Conservation (phyloP, 2,113 vertebrate genomes). For the Barbus barbus region DNA sequence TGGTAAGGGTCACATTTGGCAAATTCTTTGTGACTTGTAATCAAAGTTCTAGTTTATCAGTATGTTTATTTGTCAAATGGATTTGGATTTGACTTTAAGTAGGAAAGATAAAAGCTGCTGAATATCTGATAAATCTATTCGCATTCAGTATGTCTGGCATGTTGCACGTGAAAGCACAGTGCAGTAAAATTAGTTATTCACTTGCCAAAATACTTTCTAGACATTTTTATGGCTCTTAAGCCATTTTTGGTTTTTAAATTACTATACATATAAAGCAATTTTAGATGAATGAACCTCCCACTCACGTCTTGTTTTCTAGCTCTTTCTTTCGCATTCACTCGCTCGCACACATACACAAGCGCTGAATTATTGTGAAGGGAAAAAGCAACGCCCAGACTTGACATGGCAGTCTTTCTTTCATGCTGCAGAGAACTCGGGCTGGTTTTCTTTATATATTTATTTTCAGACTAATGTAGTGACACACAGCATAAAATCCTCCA, state of each 20-base stretch:
- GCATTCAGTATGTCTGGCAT: background rate
- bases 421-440: background rate
- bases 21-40: background rate
- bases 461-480: background rate
- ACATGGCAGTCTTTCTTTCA: constrained; percentile 3
- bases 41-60: background rate
- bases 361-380: background rate
- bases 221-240: background rate
- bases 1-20: background rate
- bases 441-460: background rate
- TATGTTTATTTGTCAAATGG: background rate
- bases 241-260: constrained; percentile 1
- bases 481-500: constrained; percentile 7
- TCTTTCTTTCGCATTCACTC: background rate
- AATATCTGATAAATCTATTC: background rate
- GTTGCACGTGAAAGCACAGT: background rate
- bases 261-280: constrained; percentile 1
- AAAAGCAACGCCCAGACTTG: background rate
- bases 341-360: background rate
- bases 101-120: background rate
- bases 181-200: background rate
- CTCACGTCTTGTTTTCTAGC: background rate
- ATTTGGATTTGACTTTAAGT: background rate
- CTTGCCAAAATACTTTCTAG: background rate
- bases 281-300: background rate